Percentiles rank a stretch among this genome's conserved stretches.
phyloP scores from a whole-genome alignment of 2,113 vertebrate species.

The Neodon shergylaensis region DNA sequence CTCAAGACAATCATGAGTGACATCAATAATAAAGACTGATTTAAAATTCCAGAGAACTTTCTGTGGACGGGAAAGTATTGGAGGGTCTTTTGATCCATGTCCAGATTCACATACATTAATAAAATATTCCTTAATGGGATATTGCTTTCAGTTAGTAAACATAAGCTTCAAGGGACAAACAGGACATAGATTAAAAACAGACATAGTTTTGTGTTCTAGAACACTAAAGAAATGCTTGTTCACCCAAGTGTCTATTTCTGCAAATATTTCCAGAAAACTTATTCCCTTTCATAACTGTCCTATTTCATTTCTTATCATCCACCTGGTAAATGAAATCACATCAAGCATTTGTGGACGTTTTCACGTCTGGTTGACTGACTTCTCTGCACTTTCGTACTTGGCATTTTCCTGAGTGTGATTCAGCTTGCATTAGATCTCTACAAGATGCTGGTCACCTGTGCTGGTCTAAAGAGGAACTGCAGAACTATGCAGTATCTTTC shows the following conservation, averaged over 20 bases:
- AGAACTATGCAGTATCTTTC: conserved; percentile 44
- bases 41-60: conserved; percentile 64
- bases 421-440: conserved; percentile 16
- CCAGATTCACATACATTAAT: conserved; percentile 68
- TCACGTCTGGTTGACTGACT: conserved; percentile 20
- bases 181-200: conserved; percentile 18
- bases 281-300: conserved; percentile 36
- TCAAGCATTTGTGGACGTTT: conserved; percentile 12
- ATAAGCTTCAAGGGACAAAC: conserved; percentile 48
- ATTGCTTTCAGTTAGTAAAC: conserved; percentile 72
- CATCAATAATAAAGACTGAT: conserved; percentile 56
- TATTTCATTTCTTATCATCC: conserved; percentile 34
- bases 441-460: conserved; percentile 41
- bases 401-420: background rate
- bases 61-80: conserved; percentile 53
- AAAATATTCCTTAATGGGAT: conserved; percentile 76
- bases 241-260: conserved; percentile 63
- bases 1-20: conserved; percentile 68
- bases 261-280: conserved; percentile 47
- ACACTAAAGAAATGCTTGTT: conserved; percentile 71
- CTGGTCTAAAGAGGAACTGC: conserved; percentile 40
- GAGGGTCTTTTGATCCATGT: conserved; percentile 60
- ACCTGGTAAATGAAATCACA: conserved; percentile 52
- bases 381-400: conserved; percentile 32
- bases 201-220: conserved; percentile 56